These are phyloP conservation scores for Ceyx melanurus DNA, from an alignment of 2,113 vertebrate genomes.

Conservation along the genomic window DNA sequence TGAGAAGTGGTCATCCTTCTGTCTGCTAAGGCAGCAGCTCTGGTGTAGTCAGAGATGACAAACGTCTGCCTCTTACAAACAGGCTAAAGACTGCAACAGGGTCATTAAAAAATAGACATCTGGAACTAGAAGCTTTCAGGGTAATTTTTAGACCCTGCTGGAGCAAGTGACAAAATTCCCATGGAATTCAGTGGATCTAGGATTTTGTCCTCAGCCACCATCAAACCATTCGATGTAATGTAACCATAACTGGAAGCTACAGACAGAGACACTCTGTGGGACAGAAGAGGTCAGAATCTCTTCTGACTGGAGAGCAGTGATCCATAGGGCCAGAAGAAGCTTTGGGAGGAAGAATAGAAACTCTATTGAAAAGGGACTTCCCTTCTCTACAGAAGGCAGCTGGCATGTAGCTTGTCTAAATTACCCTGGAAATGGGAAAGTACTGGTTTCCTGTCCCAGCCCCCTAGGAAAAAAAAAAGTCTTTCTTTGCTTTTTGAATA, in stretches of 20 bases:
- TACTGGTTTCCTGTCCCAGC: not conserved
- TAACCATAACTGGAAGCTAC: not conserved
- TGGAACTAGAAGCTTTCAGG: not conserved
- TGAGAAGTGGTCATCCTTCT: not conserved
- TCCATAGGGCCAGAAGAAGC: not conserved
- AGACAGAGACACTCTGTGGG: not conserved
- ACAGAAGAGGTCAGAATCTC: not conserved
- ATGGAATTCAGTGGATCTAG: not conserved
- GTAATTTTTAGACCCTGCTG: not conserved
- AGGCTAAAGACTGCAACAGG: not conserved
- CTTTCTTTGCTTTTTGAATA: not conserved
- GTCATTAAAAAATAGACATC: not conserved
- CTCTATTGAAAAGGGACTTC: not conserved
- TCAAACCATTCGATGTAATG: not conserved
- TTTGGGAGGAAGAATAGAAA: not conserved
- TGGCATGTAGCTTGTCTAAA: not conserved
- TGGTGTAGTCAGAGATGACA: not conserved
- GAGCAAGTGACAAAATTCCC: not conserved
- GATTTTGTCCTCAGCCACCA: not conserved
- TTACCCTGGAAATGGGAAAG: slow-evolving; percentile 1
- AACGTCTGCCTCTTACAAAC: not conserved
- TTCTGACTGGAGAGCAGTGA: not conserved
- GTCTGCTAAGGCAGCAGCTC: not conserved
- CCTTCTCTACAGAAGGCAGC: not conserved
- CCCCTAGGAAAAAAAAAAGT: not conserved